Base-by-base conservation (phyloP, 2,888 invertebrate species). In the Agrotis ipsilon region DNA sequence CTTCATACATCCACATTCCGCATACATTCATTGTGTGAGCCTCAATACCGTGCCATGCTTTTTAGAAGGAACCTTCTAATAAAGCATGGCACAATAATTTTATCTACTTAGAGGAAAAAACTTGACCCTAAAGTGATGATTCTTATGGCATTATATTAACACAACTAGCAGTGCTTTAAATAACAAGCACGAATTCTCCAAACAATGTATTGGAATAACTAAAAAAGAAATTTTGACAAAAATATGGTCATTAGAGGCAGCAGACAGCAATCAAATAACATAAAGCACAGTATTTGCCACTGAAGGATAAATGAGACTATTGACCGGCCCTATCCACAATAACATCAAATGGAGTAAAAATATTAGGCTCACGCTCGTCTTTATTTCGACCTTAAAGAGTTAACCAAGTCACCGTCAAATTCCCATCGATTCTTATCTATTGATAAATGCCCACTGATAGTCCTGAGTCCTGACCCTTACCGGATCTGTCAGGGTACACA, bases 351-450 rank as follows among this genome's bases (percentile, higher is more conserved):
- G 18, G 55, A 49, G 60, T 45, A 55, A 62, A 52, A 62, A 62
- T 49, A 61, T 71, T 54, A 58, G 13, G 51, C n/a, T 66, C 73
- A 80, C 71, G 65, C 74, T 76, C 13, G 82, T 57, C 80, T 72
- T 82, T 81, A 75, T 39, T 27, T 55, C 48, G 68, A 65, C 73
- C 71, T 82, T 48, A 59, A 32, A 21, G 39, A 67, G 48, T 70
- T 27, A 57, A 48, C 39, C 18, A n/a, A 54, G 77, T 77, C 69
- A 74, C 68, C 68, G 73, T 55, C 63, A 71, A 65, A 71, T 24
- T n/a, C 60, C 21, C 19, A 52, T 52, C 6, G 73, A 83, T 77
- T 24, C 27, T 68, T 77, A 84, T 84, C 74, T 52, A 21, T 67
- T 64, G 59, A 69, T 66, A 13, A 49, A 71, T 68, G 39, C 13